Evolutionary conservation across 2,797 vertebrate genomes (phyloP).

Genomic region (Phrynocephalus forsythii): DNA sequence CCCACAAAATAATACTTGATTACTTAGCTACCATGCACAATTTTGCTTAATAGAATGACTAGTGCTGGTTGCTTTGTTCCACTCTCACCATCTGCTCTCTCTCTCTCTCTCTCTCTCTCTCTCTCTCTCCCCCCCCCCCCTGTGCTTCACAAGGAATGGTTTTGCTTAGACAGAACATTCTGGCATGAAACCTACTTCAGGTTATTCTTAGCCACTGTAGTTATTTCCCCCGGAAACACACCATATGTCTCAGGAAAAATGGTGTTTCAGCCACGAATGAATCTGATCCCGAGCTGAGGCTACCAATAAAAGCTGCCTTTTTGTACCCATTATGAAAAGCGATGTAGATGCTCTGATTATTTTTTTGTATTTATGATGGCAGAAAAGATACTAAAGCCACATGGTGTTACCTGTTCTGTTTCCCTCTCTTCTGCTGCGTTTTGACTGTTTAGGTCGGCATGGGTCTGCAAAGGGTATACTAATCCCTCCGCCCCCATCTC

Average conservation of each 20-base stretch:
- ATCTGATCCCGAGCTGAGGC: slow-evolving; percentile 46
- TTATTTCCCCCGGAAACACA: slow-evolving; percentile 35
- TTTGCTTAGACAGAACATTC: slow-evolving; percentile 48
- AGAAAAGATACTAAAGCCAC: slow-evolving; percentile 67
- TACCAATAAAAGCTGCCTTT: slow-evolving; percentile 43
- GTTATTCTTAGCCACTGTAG: slow-evolving; percentile 41
- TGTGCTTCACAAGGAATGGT: slow-evolving; percentile 45
- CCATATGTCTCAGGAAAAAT: slow-evolving; percentile 35
- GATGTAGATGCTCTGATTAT: slow-evolving; percentile 54
- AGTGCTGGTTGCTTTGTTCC: slow-evolving; percentile 67
- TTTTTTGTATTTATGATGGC: slow-evolving; percentile 41
- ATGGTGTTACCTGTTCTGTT: slow-evolving; percentile 73
- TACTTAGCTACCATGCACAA: slow-evolving; percentile 59
- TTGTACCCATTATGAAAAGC: slow-evolving; percentile 51
- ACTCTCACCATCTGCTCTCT: slow-evolving; percentile 37
- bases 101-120: slow-evolving; percentile 9
- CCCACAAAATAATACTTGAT: slow-evolving; percentile 20
- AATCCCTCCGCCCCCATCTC: slow-evolving; percentile 67
- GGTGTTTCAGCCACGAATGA: slow-evolving; percentile 44
- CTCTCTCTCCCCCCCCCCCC: background rate
- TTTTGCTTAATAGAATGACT: slow-evolving; percentile 57
- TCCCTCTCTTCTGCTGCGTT: slow-evolving; percentile 72
- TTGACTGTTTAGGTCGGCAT: slow-evolving; percentile 70
- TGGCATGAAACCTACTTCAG: slow-evolving; percentile 48
- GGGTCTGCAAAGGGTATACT: slow-evolving; percentile 70